Base-by-base conservation (phyloP, 1,140 invertebrate genomes). In the Megalonaias nervosa region DNA sequence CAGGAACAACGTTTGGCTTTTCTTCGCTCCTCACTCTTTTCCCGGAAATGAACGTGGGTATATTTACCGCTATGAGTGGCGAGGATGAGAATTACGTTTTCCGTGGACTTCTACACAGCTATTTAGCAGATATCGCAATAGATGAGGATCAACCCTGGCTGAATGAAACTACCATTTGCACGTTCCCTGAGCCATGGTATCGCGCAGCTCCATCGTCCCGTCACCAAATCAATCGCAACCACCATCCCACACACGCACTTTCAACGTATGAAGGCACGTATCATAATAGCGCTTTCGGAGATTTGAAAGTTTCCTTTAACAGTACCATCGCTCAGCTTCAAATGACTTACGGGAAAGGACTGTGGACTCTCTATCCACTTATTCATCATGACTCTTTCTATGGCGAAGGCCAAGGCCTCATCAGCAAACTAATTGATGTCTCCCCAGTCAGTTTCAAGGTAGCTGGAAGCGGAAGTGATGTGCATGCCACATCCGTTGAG, bases 1-100 rank as follows among this genome's bases (percentile, higher is more conserved):
- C 75, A 23, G 84, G 84, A 23, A 82, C 82, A 15, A 83, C 82
- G 48, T 78, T 17, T 60, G 84, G 84, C 13, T 86, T 82, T 69
- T 74, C 80, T 26, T 79, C 76, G 3, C 26, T 86, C 4, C 26
- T 84, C 3, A 80, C 81, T 0, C 66, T 86, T 26, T 11, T 84
- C 0, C 84, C 84, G n/a, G 70, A 73, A 21, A 61, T 74, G 16
- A 79, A 81, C n/a, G 17, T 86, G 15, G 84, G 84, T 5, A 74
- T 84, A 6, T 86, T 86, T 70, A 81, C 71, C 26, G 68, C 67
- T 38, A 76, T 82, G 80, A 81, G 76, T 11, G 83, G 83, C 6
- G 61, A 73, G 14, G 84, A 86, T 57, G 68, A 70, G 17, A 15
- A 59, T 19, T 79, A 81, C 21, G 66, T 60, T 1, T 68, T 61